Evolutionary conservation across 2,797 vertebrate genomes (phyloP), one percentile per base, ranked within the genome.

Genomic region (Takifugu ocellatus): DNA sequence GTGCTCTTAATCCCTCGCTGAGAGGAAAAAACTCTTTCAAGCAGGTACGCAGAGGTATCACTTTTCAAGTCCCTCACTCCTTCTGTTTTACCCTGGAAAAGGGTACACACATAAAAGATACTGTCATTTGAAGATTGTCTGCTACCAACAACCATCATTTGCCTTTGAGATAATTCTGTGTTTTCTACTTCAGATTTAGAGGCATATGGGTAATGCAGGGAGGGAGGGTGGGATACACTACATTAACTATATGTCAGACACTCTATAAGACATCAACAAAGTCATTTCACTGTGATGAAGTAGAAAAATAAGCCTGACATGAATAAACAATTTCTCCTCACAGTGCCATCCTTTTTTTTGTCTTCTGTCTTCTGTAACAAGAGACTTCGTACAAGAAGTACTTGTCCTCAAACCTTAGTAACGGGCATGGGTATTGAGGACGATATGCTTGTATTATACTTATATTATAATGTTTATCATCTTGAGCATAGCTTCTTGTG

Each of bases 81-180:
- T 79, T 84, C 77, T 83, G 84, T 87, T 84, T 84, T 86, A 86
- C 78, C 78, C 72, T 53, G 70, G 80, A 84, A 72, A 48, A 84
- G 81, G 83, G 75, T 70, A 68, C 70, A 56, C 54, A 61, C 74
- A 86, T 83, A 77, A 85, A 84, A 87, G 82, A 70, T 79, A 75
- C 75, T 74, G 81, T 79, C 82, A 80, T 86, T 77, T 87, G 79
- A 88, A 88, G 82, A 83, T 76, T 62, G 80, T 77, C 83, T 83
- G 83, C 82, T 75, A 79, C 86, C 85, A 81, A 87, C 83, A 85
- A 84, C 82, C 78, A 74, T 83, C 83, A 75, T 84, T 85, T 81
- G 80, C 80, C 86, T 84, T 84, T 84, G 83, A 86, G 81, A 88
- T 89, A 84, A 87, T 86, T 87, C 81, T 72, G 81, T 74, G 73